These are phyloP conservation scores for Falco novaeseelandiae DNA, from an alignment of 2,797 vertebrate genomes.

Conservation along the genomic window DNA sequence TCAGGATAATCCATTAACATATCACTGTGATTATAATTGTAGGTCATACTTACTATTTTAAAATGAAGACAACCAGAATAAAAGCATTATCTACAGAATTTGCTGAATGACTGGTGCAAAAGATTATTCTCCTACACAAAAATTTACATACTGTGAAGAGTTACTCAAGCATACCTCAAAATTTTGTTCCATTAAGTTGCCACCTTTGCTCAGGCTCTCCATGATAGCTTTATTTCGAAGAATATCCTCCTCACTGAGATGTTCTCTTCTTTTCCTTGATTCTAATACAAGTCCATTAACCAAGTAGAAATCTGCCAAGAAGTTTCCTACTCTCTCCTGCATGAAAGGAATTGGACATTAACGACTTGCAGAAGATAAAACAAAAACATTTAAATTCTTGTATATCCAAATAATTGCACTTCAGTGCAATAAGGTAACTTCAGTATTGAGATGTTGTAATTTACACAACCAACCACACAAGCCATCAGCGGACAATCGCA, in stretches of 20 bases:
- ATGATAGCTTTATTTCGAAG: slow-evolving; percentile 98
- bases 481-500: not conserved
- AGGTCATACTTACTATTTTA: not conserved
- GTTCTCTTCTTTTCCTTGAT: slow-evolving; percentile 95
- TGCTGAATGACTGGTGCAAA: not conserved
- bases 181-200: slow-evolving; percentile 94
- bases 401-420: not conserved
- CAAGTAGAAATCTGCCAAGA: slow-evolving; percentile 95
- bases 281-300: slow-evolving; percentile 96
- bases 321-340: slow-evolving; percentile 97
- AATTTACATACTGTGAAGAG: not conserved
- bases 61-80: not conserved
- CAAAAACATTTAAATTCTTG: not conserved
- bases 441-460: not conserved
- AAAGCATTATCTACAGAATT: not conserved
- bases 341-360: not conserved
- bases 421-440: not conserved
- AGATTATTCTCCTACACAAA: not conserved
- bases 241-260: slow-evolving; percentile 98
- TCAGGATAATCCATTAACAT: not conserved
- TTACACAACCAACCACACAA: rapidly evolving
- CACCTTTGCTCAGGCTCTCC: slow-evolving; percentile 99
- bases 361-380: not conserved
- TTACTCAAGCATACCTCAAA: slow-evolving; percentile 85
- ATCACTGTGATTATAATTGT: not conserved